Conservation (phyloP, 1,140 invertebrate species). For the Rhizoglyphus robini region DNA sequence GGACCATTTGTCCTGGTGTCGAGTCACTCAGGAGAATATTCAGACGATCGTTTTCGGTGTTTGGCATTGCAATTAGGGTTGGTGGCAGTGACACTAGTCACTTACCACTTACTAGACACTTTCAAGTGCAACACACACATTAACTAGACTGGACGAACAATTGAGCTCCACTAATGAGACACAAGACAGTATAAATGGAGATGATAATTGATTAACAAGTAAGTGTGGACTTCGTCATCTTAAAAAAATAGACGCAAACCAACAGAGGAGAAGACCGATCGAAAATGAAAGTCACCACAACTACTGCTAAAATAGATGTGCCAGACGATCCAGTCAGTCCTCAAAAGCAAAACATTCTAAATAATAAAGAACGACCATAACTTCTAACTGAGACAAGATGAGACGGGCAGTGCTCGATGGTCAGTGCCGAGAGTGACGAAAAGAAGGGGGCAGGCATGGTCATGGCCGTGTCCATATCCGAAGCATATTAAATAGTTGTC, state of each 20-base stretch:
- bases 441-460: too few relatives aligned
- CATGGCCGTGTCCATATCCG: too few relatives aligned
- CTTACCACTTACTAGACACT: too few relatives aligned
- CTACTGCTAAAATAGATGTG: not conserved
- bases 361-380: too few relatives aligned
- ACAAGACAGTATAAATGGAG: not conserved
- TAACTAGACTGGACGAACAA: not conserved
- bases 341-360: too few relatives aligned
- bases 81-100: not conserved
- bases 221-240: not conserved
- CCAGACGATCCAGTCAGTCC: not conserved
- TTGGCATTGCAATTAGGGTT: not conserved
- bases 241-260: not conserved
- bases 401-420: too few relatives aligned
- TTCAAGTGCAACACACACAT: too few relatives aligned
- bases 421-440: too few relatives aligned
- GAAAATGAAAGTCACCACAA: constrained; percentile 1
- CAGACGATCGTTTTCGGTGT: not conserved
- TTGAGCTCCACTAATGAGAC: too few relatives aligned
- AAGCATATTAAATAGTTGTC: too few relatives aligned
- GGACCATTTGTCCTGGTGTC: not conserved
- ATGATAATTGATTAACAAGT: constrained; percentile 9
- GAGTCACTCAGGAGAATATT: not conserved
- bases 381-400: too few relatives aligned
- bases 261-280: not conserved